Base-by-base conservation (phyloP, 2,113 vertebrate genomes). In the Nymphicus hollandicus region DNA sequence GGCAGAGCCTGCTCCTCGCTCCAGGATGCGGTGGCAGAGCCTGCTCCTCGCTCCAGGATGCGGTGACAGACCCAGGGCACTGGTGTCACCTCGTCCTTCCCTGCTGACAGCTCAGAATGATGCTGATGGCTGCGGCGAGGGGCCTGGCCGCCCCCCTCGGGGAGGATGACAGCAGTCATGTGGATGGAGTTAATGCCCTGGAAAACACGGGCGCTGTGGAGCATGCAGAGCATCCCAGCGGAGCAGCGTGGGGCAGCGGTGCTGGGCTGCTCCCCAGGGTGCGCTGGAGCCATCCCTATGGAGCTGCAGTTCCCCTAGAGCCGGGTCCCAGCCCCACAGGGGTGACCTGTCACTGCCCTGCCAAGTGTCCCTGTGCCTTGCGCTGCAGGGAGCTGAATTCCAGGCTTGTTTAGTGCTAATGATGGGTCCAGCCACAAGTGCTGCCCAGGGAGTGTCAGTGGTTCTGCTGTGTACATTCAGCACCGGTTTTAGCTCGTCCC, bases 141-240 rank as follows among this genome's bases (percentile, higher is more conserved):
- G 76, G 83, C 11, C 73, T 10, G 0, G 33, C 72, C 60, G 4
- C 68, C 93, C 78, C 28, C 29, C 2, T 12, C 6, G 0, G 53
- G 84, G 50, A 63, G n/a, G 23, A 20, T 95, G 91, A 93, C 84
- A 91, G 95, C 96, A 76, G 84, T 89, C 12, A 0, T 3, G 6
- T 64, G 22, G 56, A 69, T 5, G 65, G 85, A 17, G 66, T 82
- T 94, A 93, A 93, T 93, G 95, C 90, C 80, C 90, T 49, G 94
- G 90, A 94, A 96, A 96, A 95, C 72, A 9, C 52, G 24, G 44
- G 66, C 39, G 78, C 76, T 6, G 18, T 13, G 70, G 82, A 94
- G 94, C 86, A 44, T 33, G 79, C 74, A 37, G 85, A 77, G 86
- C 70, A 65, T 9, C 20, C 1, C 39, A 8, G 56, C 13, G 20